Evolutionary conservation across 92 coral and sea anemone species (phyloP).

Genomic region (Palythoa grandis): DNA sequence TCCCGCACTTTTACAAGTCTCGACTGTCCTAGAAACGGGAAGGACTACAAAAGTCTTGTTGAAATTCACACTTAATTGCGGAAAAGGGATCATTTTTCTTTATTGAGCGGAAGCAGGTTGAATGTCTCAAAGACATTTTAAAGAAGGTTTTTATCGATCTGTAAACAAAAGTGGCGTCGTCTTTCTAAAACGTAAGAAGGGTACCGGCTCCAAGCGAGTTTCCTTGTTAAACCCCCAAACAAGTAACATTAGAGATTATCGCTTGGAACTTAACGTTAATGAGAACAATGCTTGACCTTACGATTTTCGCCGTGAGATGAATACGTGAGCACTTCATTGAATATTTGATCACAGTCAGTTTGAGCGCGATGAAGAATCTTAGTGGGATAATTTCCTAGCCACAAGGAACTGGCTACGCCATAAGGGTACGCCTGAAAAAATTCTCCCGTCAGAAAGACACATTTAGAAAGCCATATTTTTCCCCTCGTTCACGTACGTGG

Average conservation of each 20-base stretch:
- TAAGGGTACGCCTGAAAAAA: slow-evolving; percentile 20
- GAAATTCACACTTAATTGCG: slow-evolving; percentile 3
- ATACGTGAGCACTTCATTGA: slow-evolving; percentile 5
- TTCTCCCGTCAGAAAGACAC: slow-evolving; percentile 4
- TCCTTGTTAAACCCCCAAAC: not conserved
- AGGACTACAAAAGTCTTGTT: slow-evolving; percentile 3
- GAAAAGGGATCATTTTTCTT: slow-evolving; percentile 24
- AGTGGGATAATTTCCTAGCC: slow-evolving; percentile 4
- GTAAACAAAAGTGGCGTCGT: slow-evolving; percentile 34
- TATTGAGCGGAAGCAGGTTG: slow-evolving; percentile 29
- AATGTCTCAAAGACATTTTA: slow-evolving; percentile 1
- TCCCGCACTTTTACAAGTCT: slow-evolving; percentile 4
- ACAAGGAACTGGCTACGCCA: slow-evolving; percentile 29
- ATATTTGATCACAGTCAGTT: not conserved
- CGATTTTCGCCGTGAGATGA: not conserved
- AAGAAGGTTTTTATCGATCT: slow-evolving; percentile 29
- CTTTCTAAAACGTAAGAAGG: not conserved
- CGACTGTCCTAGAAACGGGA: not conserved
- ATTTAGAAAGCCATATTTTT: not conserved
- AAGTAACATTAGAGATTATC: not conserved
- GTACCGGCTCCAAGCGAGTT: not conserved
- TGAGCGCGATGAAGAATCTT: slow-evolving; percentile 2
- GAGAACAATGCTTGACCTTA: slow-evolving; percentile 6
- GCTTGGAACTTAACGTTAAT: not conserved
- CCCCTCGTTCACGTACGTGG: slow-evolving; percentile 6